phyloP scores from a whole-genome alignment of 2,113 vertebrate species.

The Pantherophis guttatus region DNA sequence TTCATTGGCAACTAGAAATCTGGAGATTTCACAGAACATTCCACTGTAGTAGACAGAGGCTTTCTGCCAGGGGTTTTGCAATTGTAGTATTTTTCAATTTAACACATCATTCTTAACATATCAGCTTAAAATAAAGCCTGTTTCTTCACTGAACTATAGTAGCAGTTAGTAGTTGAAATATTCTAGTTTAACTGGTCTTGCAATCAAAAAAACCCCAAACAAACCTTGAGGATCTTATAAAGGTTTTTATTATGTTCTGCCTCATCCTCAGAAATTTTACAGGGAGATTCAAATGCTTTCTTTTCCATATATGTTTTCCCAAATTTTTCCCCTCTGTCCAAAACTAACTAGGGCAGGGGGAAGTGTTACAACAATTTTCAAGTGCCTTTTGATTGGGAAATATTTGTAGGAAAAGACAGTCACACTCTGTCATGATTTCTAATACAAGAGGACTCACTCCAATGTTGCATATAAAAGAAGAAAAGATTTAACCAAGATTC shows the following conservation, averaged over 20 bases:
- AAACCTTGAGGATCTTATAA: neutral
- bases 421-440: neutral
- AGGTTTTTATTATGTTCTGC: neutral
- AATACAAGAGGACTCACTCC: neutral
- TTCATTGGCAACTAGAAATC: rapidly evolving
- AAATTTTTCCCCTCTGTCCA: neutral
- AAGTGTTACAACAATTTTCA: neutral
- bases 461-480: neutral
- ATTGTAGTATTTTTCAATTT: neutral
- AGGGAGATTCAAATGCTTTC: neutral
- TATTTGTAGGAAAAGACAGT: neutral
- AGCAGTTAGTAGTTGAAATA: neutral
- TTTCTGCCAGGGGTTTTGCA: neutral
- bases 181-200: conserved; percentile 1
- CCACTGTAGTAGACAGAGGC: too few relatives aligned
- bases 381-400: neutral
- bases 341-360: neutral
- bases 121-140: conserved; percentile 3
- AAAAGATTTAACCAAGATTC: neutral
- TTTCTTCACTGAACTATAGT: neutral
- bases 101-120: neutral
- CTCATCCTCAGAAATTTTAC: neutral
- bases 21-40: neutral
- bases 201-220: neutral
- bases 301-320: neutral